Evolutionary conservation across 2,888 invertebrate genomes (phyloP).

Genomic region (Parapristionchus giblindavisi): DNA sequence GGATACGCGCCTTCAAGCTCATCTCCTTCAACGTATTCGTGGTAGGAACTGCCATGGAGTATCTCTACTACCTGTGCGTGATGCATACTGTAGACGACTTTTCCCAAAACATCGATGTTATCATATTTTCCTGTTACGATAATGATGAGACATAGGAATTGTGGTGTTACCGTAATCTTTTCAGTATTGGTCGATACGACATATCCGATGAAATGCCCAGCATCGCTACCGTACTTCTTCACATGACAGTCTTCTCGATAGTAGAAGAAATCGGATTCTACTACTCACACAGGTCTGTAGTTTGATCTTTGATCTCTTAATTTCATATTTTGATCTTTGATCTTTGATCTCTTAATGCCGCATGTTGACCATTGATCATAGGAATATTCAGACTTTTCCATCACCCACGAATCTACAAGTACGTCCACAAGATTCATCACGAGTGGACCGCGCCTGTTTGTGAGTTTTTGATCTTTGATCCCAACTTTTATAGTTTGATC

Average conservation of each 20-base stretch:
- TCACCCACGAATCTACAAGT: slow-evolving; percentile 80
- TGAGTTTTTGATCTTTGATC: slow-evolving; percentile 41
- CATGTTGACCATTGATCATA: slow-evolving; percentile 43
- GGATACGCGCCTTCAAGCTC: slow-evolving; percentile 4
- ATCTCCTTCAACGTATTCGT: slow-evolving; percentile 26
- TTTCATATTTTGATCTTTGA: slow-evolving; percentile 9
- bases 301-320: slow-evolving; percentile 8
- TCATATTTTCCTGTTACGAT: background rate
- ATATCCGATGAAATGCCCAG: slow-evolving; percentile 83
- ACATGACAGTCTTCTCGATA: slow-evolving; percentile 78
- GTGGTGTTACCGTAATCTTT: background rate
- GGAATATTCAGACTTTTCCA: slow-evolving; percentile 81
- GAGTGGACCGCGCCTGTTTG: slow-evolving; percentile 88
- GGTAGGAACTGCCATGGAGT: background rate
- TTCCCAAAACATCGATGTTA: background rate
- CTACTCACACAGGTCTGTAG: slow-evolving; percentile 80
- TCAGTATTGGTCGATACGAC: slow-evolving; percentile 77
- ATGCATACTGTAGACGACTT: background rate
- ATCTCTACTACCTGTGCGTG: slow-evolving; percentile 21
- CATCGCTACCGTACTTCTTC: slow-evolving; percentile 67
- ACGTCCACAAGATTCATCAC: slow-evolving; percentile 86
- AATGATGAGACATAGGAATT: background rate
- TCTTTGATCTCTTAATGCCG: slow-evolving; percentile 42
- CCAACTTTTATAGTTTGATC: slow-evolving; percentile 10
- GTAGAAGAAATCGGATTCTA: slow-evolving; percentile 85